Percentiles rank a stretch among this genome's conserved stretches.
Evolutionary conservation across 2,888 invertebrate species (phyloP).

Genomic region (Formica aserva): DNA sequence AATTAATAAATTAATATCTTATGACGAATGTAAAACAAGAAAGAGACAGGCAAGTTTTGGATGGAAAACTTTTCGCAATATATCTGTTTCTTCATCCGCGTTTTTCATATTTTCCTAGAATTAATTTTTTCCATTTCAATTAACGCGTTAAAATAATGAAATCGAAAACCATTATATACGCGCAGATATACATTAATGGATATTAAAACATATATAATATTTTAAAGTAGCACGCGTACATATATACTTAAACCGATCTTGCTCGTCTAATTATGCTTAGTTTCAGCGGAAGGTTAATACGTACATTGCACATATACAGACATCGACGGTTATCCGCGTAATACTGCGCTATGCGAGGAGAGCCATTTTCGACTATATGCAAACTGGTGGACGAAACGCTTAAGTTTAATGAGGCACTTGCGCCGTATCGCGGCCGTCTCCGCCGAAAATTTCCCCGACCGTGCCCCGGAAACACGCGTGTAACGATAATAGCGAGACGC

Average conservation of each 20-base stretch:
- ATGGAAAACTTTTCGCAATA: neutral
- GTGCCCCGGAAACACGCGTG: neutral
- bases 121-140: neutral
- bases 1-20: conserved; percentile 15
- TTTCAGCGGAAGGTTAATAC: conserved; percentile 20
- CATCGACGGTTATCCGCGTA: conserved; percentile 8
- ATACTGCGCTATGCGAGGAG: conserved; percentile 14
- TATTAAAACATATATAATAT: conserved; percentile 21
- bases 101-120: neutral
- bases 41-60: neutral
- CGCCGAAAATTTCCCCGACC: conserved; percentile 35
- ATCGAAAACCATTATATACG: conserved; percentile 4
- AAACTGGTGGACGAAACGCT: conserved; percentile 24
- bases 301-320: neutral
- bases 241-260: neutral
- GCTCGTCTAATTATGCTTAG: conserved; percentile 7
- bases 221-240: conserved; percentile 2
- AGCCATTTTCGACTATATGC: conserved; percentile 6
- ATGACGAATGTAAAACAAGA: neutral
- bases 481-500: conserved; percentile 43
- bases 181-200: neutral
- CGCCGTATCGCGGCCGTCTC: conserved; percentile 12
- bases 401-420: conserved; percentile 31
- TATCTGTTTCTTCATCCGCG: neutral
- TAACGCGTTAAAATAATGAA: conserved; percentile 21